Conservation (phyloP, 2,888 invertebrate species). For the Caenorhabditis virilis region DNA sequence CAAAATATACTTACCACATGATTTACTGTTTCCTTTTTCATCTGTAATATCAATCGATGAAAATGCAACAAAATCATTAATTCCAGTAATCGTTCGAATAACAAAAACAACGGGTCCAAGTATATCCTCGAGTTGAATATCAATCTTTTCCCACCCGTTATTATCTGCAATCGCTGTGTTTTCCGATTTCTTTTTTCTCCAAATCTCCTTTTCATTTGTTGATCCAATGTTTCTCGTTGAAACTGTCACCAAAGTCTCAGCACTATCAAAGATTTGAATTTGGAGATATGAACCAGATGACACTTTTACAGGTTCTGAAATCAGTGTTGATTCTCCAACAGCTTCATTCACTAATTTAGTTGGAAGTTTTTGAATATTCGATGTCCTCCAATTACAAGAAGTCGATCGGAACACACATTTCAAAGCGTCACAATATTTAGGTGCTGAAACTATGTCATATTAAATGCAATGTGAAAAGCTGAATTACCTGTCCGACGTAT, state of each 20-base stretch:
- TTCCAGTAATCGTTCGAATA: slow-evolving; percentile 7
- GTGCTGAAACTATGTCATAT: not conserved
- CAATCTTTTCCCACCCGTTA: slow-evolving; percentile 1
- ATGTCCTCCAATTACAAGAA: slow-evolving; percentile 8
- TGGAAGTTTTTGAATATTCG: slow-evolving; percentile 23
- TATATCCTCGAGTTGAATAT: slow-evolving; percentile 3
- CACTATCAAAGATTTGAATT: slow-evolving; percentile 22
- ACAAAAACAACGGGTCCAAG: slow-evolving; percentile 10
- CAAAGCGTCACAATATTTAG: slow-evolving; percentile 12
- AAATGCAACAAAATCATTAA: slow-evolving; percentile 20
- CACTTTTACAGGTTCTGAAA: slow-evolving; percentile 10
- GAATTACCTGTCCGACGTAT: slow-evolving; percentile 6
- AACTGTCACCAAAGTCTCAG: slow-evolving; percentile 9
- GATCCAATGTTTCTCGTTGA: slow-evolving; percentile 20
- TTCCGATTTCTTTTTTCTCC: slow-evolving; percentile 9
- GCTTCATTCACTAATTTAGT: slow-evolving; percentile 28
- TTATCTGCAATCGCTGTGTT: not conserved
- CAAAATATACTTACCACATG: slow-evolving; percentile 13
- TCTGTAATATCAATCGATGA: slow-evolving; percentile 23
- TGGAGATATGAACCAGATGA: slow-evolving; percentile 9
- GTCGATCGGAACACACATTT: slow-evolving; percentile 13
- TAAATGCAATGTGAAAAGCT: not conserved
- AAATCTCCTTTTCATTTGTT: slow-evolving; percentile 10
- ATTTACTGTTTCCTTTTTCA: slow-evolving; percentile 3
- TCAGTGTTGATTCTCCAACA: slow-evolving; percentile 15